phyloP scores from a whole-genome alignment of 2,113 vertebrate genomes.

The Pollachius pollachius region DNA sequence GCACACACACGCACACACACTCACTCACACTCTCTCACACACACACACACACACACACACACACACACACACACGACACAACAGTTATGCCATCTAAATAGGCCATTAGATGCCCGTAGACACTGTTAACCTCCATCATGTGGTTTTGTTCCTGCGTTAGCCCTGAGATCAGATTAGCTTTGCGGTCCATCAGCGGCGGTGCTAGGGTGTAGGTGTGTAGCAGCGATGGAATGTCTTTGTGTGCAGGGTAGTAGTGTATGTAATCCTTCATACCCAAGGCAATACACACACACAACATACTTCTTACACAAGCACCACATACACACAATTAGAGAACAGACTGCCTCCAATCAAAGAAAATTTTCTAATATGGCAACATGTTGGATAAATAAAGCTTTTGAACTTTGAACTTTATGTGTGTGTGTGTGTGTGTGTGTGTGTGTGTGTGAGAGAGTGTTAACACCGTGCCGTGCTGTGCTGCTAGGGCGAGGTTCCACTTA shows the following conservation, averaged over 20 bases:
- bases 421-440: constrained; percentile 28
- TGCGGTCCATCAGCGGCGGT: constrained; percentile 45
- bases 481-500: constrained; percentile 64
- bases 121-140: constrained; percentile 69
- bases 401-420: neutral
- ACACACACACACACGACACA: constrained; percentile 18
- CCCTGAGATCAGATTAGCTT: constrained; percentile 73
- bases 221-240: constrained; percentile 7
- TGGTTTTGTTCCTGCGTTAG: constrained; percentile 70
- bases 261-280: too few species aligned
- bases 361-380: too few species aligned
- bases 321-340: too few species aligned
- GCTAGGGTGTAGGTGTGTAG: constrained; percentile 42
- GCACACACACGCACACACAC: neutral
- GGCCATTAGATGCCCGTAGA: constrained; percentile 69
- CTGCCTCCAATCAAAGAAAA: too few species aligned
- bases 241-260: constrained; percentile 1
- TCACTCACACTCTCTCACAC: neutral
- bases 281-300: too few species aligned
- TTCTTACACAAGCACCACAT: too few species aligned
- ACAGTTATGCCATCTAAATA: constrained; percentile 52
- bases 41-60: too few species aligned
- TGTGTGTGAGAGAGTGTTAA: constrained; percentile 21
- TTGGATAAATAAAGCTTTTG: too few species aligned
- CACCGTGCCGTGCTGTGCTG: constrained; percentile 42